Evolutionary conservation across 2,888 invertebrate species (phyloP).

Genomic region (Chromoteleia sp.): DNA sequence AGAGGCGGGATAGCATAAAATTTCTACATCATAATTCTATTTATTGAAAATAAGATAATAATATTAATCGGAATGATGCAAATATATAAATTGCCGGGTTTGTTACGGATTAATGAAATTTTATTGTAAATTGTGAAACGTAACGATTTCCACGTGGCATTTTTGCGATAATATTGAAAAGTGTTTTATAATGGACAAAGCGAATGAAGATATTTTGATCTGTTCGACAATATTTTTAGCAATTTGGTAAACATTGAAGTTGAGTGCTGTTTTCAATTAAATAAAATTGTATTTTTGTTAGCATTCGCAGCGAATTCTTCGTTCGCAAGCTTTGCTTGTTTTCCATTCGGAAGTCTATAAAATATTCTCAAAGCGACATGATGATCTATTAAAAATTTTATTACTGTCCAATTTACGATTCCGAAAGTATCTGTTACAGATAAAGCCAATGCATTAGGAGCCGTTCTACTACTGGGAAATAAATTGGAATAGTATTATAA

Average conservation of each 20-base stretch:
- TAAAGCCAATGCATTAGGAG: conserved; percentile 8
- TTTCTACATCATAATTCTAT: too few relatives aligned
- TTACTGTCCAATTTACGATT: conserved; percentile 45
- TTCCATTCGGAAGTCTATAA: conserved; percentile 24
- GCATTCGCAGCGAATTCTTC: neutral
- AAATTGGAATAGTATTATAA: conserved; percentile 8
- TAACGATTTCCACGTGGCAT: conserved; percentile 13
- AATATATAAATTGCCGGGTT: conserved; percentile 5
- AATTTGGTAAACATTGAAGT: conserved; percentile 5
- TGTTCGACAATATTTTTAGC: conserved; percentile 5
- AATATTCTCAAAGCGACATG: conserved; percentile 50
- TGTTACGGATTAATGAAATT: conserved; percentile 7
- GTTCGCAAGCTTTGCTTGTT: conserved; percentile 39
- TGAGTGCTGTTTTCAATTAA: conserved; percentile 5
- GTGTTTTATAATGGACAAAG: neutral
- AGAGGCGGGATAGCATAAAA: too few relatives aligned
- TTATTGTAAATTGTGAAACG: conserved; percentile 13
- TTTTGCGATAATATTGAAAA: conserved; percentile 19
- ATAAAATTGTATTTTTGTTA: conserved; percentile 7
- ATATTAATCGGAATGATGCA: conserved; percentile 16
- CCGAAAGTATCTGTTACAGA: conserved; percentile 26
- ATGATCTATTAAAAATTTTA: conserved; percentile 50
- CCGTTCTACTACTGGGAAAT: neutral
- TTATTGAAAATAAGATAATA: too few relatives aligned
- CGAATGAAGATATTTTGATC: conserved; percentile 16